Base-by-base conservation (phyloP, 2,113 vertebrate species). In the Peromyscus californicus region DNA sequence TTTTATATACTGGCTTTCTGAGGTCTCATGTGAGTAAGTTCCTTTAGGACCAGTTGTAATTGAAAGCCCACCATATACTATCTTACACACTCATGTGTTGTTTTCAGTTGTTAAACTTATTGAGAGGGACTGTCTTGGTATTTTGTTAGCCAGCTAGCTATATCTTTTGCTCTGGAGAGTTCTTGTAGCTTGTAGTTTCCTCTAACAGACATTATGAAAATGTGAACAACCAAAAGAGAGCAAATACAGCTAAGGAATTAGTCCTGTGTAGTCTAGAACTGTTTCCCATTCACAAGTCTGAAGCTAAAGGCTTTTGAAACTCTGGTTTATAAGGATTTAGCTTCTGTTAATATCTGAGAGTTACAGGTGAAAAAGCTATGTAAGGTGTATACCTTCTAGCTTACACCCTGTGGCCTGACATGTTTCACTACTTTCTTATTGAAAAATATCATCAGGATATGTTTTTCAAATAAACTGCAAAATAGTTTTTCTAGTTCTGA, bases 401-500 rank as follows among this genome's bases (percentile, higher is more conserved):
- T 61, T 67, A 67, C 21, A 86, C 59, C 26, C 26, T 85, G 15
- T 65, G 13, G 4, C 45, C 39, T 65, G n/a, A 42, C 15, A 13
- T 70, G 16, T 70, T 10, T 91, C 6, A 42, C 10, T 59, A n/a
- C 26, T 69, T 69, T 54, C 79, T 76, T 88, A 80, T 63, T 79
- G 76, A 89, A 96, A 95, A 93, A 79, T 87, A 31, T 22, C 59
- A 87, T 61, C 21, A 79, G 6, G 61, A 0, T 69, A 36, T 74
- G 89, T 91, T 72, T 70, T 93, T 87, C 69, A 78, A 11, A 78
- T 92, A 2, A 88, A 10, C 57, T 93, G n/a, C 39, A 96, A 93
- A 97, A 95, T 70, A 29, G 31, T 97, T 79, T 95, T 85, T 31
- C 63, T 93, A 29, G 63, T 90, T 90, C 72, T 75, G 21, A 95